Percentiles rank a stretch among this genome's conserved stretches.
phyloP scores from a whole-genome alignment of 53 echinoderm and acorn worm species.

The Paelopatides confundens region DNA sequence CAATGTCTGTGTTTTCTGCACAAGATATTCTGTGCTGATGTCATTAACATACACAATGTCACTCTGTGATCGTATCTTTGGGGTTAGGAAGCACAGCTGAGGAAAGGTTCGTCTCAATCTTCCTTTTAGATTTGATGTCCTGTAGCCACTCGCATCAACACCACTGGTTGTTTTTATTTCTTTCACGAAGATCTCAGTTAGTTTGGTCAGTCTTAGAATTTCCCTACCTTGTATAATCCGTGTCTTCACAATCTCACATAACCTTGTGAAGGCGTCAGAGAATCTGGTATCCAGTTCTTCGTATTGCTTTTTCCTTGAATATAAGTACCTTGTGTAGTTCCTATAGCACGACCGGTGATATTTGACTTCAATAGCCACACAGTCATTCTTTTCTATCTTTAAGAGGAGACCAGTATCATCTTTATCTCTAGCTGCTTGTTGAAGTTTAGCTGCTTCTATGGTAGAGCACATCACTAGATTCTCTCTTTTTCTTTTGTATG shows the following conservation, averaged over 20 bases:
- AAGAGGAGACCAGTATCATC: slow-evolving; percentile 26
- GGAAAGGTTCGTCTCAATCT: background rate
- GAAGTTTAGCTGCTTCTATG: slow-evolving; percentile 46
- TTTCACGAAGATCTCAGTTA: slow-evolving; percentile 40
- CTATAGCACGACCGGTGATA: slow-evolving; percentile 29
- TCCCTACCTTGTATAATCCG: slow-evolving; percentile 43
- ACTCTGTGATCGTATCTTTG: slow-evolving; percentile 15
- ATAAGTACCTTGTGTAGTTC: slow-evolving; percentile 30
- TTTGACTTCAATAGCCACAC: slow-evolving; percentile 56
- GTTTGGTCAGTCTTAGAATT: slow-evolving; percentile 36
- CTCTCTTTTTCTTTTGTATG: background rate
- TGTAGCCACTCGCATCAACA: slow-evolving; percentile 53
- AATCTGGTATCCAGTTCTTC: background rate
- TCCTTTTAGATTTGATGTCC: slow-evolving; percentile 51
- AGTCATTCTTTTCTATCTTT: slow-evolving; percentile 33
- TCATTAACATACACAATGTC: slow-evolving; percentile 41
- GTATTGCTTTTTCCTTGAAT: background rate
- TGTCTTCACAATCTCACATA: slow-evolving; percentile 45
- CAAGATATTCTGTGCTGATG: slow-evolving; percentile 46
- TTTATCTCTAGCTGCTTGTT: slow-evolving; percentile 44
- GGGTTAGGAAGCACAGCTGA: slow-evolving; percentile 6
- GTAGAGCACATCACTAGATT: slow-evolving; percentile 26
- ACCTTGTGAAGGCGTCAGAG: background rate
- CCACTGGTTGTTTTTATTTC: slow-evolving; percentile 28
- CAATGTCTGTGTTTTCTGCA: background rate